Evolutionary conservation across 2,888 invertebrate species (phyloP), one percentile per base, ranked within the genome.

Genomic region (Diarsia mendica): DNA sequence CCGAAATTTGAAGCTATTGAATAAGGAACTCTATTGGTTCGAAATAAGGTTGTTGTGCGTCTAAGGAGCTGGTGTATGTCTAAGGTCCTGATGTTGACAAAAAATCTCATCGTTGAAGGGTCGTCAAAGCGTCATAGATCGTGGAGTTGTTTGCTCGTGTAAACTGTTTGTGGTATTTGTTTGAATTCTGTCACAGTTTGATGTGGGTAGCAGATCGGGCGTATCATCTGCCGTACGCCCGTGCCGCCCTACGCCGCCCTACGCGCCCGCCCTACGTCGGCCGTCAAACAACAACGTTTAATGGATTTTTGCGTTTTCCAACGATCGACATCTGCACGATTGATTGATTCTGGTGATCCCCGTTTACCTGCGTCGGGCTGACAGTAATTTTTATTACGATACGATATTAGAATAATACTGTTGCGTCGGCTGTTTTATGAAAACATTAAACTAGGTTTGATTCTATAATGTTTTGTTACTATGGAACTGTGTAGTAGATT

Each of bases 91-190:
- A 77, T 86, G 84, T 89, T 88, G 86, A 83, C 86, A 87, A 89
- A 91, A 89, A 90, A 89, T 88, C 89, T 89, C 87, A 88, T 89
- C 86, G 85, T 87, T 87, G 88, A 88, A 89, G 91, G 91, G 89
- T 86, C 84, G 85, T 86, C 86, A 80, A 70, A 79, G 76, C 86
- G 84, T 88, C 86, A 82, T 82, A 89, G 89, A 89, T 89, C 89
- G 85, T 86, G 84, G 83, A 89, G 90, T 85, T 92, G 91, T 92
- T 92, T 92, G 90, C 82, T 75, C 87, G 87, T 88, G 89, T 91
- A 91, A 92, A 91, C 92, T 90, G 92, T 92, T 91, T 90, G 90
- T 88, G 86, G 85, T 88, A 86, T 88, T 86, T 90, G 90, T 90
- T 90, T 89, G 91, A 85, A 74, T 86, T 87, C 77, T 84, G 88